Base-by-base conservation (phyloP, 2,113 vertebrate genomes). In the Rhabdornis inornatus region DNA sequence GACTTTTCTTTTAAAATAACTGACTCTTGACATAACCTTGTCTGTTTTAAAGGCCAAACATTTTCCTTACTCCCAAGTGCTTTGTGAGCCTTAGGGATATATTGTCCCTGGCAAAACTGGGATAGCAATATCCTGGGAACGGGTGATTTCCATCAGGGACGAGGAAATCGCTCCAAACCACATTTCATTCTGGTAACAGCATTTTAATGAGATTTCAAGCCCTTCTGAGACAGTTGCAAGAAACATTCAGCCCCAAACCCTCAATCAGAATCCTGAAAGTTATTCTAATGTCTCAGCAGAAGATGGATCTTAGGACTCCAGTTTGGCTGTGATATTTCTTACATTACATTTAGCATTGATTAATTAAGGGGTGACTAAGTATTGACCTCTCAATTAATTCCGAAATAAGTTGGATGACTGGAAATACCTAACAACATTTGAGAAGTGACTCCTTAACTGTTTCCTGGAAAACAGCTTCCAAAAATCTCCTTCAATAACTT, bases 161-260 rank as follows among this genome's bases (percentile, higher is more conserved):
- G 82, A 75, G 86, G 86, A 97, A 96, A 93, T 83, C 49, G 0
- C 90, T 96, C 95, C 94, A 97, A 95, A 96, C 89, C 90, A 95
- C 92, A 93, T 97, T 96, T 96, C 60, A 92, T 96, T 96, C 90
- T 93, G 76, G 64, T 96, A 92, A 88, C 49, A 27, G 68, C 83
- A 89, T 93, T 95, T 96, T 88, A 94, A 95, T 83, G 85, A 88
- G 82, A 92, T 94, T 95, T 95, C 81, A 83, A 95, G 19, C 52
- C 63, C 39, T 94, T 95, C 63, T 74, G 85, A 93, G 90, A 75
- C 14, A 40, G 68, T 74, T 0, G 0, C 60, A 74, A 86, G 85
- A 77, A 92, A 71, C 37, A 60, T 35, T 77, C 63, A 66, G 82
- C 47, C 83, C 47, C 68, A 92, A 92, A 88, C 28, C 44, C 60